Conservation (phyloP, 2,888 invertebrate genomes). For the Drosophila seclusa region DNA sequence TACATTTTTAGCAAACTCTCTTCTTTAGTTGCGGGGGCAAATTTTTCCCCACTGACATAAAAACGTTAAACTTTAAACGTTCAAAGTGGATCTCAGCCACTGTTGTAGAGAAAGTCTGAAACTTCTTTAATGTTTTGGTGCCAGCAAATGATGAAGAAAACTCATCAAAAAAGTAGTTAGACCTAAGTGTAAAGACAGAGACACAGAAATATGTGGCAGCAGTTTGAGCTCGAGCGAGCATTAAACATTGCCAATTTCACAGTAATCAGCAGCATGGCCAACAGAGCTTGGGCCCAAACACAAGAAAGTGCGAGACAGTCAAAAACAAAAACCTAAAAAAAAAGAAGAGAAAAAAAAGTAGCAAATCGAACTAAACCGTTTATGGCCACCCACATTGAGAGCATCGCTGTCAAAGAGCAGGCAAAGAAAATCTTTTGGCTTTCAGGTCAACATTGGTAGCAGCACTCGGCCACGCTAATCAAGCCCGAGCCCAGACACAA, state of each 20-base stretch:
- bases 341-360: constrained; percentile 37
- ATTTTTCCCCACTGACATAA: constrained; percentile 22
- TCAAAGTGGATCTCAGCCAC: constrained; percentile 21
- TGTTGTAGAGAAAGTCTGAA: constrained; percentile 60
- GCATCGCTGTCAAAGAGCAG: constrained; percentile 46
- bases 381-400: constrained; percentile 75
- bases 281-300: constrained; percentile 47
- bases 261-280: constrained; percentile 68
- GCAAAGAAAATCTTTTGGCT: constrained; percentile 52
- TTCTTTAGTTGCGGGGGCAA: constrained; percentile 17
- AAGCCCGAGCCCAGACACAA: constrained; percentile 25
- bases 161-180: constrained; percentile 74
- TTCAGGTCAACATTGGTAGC: constrained; percentile 67
- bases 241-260: constrained; percentile 78
- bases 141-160: constrained; percentile 53
- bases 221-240: constrained; percentile 48
- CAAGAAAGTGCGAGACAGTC: constrained; percentile 28
- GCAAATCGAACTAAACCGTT: constrained; percentile 73
- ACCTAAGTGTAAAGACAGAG: constrained; percentile 48
- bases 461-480: constrained; percentile 71
- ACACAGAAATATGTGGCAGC: constrained; percentile 51
- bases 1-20: constrained; percentile 24
- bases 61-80: constrained; percentile 31
- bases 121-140: constrained; percentile 42
- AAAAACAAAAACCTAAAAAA: not conserved